Conservation (phyloP, 2,113 vertebrate species). For the Meriones unguiculatus region DNA sequence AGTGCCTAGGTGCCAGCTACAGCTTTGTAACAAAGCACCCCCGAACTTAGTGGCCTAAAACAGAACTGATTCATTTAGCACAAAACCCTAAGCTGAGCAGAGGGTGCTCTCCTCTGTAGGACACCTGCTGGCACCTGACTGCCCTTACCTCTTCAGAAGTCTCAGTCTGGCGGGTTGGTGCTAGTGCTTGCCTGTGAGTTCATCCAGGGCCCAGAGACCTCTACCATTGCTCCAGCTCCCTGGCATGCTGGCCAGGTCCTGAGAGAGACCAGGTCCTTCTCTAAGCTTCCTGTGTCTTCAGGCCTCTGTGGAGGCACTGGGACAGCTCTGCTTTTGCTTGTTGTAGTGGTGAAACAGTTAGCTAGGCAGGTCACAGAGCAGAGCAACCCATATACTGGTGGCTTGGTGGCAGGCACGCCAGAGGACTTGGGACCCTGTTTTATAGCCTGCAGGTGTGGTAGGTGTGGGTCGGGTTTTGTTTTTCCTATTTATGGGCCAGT, state of each 20-base stretch:
- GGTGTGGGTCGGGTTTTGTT: neutral
- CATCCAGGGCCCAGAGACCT: neutral
- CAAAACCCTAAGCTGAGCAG: neutral
- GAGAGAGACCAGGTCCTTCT: neutral
- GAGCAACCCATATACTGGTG: neutral
- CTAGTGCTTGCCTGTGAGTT: neutral
- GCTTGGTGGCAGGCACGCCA: neutral
- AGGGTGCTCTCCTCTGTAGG: neutral
- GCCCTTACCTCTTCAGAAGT: neutral
- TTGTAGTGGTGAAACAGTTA: neutral
- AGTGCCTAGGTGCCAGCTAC: no score
- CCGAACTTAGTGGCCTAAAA: neutral
- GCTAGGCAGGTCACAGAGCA: neutral
- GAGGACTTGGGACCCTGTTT: neutral
- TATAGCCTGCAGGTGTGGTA: neutral
- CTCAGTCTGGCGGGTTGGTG: neutral
- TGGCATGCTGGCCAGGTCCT: neutral
- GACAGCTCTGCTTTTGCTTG: neutral
- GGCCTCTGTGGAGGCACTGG: neutral
- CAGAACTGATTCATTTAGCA: neutral
- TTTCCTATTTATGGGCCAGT: neutral
- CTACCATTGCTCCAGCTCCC: neutral
- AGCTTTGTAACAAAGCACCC: neutral
- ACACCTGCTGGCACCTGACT: neutral
- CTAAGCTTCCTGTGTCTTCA: neutral